Evolutionary conservation across 2,888 invertebrate species (phyloP).

Genomic region (Shargacucullia verbasci): DNA sequence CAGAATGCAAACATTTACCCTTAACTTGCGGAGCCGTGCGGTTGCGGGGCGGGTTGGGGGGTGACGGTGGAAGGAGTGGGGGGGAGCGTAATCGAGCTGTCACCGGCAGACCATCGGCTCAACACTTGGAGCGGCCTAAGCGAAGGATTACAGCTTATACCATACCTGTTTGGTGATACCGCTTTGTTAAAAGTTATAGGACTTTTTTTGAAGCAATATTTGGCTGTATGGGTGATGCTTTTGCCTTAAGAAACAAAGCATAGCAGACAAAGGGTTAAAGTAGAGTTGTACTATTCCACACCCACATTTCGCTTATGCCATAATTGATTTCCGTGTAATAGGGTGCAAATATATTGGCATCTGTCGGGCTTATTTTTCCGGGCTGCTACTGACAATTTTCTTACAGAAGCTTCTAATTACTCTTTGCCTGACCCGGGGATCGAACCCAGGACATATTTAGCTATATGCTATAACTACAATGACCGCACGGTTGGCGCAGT

Average conservation of each 20-base stretch:
- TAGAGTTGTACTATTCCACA: too few relatives aligned
- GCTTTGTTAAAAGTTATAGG: constrained; percentile 29
- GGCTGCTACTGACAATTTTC: too few relatives aligned
- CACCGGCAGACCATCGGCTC: constrained; percentile 61
- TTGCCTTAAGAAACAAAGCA: background rate
- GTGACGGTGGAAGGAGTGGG: constrained; percentile 17
- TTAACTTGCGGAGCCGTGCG: constrained; percentile 49
- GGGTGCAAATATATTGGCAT: too few relatives aligned
- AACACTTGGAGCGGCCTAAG: constrained; percentile 60
- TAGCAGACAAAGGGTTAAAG: too few relatives aligned
- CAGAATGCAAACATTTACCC: constrained; percentile 53
- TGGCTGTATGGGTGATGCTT: constrained; percentile 29
- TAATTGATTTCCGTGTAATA: too few relatives aligned
- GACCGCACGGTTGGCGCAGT: too few relatives aligned
- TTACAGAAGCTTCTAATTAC: too few relatives aligned
- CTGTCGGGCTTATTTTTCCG: too few relatives aligned
- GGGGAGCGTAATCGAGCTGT: constrained; percentile 65
- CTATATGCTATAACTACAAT: too few relatives aligned
- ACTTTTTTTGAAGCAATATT: constrained; percentile 1
- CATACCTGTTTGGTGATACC: constrained; percentile 48
- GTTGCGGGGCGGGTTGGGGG: constrained; percentile 29
- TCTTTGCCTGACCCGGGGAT: too few relatives aligned
- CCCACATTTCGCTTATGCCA: too few relatives aligned
- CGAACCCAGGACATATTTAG: too few relatives aligned
- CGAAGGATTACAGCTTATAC: constrained; percentile 63